phyloP scores from a whole-genome alignment of 2,113 vertebrate species.

The Aegotheles bennettii region DNA sequence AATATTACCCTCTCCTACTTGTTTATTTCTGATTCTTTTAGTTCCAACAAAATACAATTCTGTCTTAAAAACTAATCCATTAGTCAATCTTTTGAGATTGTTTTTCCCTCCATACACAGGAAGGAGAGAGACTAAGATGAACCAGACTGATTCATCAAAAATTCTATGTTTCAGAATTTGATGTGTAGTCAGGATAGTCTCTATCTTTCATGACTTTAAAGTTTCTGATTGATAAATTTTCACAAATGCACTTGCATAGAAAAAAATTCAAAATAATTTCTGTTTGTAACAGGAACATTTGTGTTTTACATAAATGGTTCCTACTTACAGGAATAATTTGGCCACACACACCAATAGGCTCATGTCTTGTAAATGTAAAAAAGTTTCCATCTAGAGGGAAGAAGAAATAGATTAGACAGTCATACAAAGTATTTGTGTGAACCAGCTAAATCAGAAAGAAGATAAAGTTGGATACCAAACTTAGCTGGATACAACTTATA shows the following conservation, averaged over 20 bases:
- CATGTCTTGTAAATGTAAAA: slow-evolving; percentile 85
- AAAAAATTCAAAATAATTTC: background rate
- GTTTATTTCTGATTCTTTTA: background rate
- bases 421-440: background rate
- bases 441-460: background rate
- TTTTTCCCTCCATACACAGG: background rate
- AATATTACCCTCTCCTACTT: background rate
- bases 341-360: slow-evolving; percentile 88
- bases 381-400: slow-evolving; percentile 81
- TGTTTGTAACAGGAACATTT: background rate
- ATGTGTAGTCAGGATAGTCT: background rate
- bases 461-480: background rate
- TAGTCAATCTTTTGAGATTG: background rate
- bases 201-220: background rate
- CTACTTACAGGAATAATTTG: slow-evolving; percentile 89
- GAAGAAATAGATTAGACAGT: background rate
- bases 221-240: background rate
- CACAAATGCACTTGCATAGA: background rate
- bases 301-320: background rate
- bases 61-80: background rate
- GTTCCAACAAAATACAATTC: background rate
- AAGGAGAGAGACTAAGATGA: background rate
- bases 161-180: background rate
- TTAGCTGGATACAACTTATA: background rate
- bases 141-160: background rate